Evolutionary conservation across 2,113 vertebrate species (phyloP), one percentile per base, ranked within the genome.

Genomic region (Psophia crepitans): DNA sequence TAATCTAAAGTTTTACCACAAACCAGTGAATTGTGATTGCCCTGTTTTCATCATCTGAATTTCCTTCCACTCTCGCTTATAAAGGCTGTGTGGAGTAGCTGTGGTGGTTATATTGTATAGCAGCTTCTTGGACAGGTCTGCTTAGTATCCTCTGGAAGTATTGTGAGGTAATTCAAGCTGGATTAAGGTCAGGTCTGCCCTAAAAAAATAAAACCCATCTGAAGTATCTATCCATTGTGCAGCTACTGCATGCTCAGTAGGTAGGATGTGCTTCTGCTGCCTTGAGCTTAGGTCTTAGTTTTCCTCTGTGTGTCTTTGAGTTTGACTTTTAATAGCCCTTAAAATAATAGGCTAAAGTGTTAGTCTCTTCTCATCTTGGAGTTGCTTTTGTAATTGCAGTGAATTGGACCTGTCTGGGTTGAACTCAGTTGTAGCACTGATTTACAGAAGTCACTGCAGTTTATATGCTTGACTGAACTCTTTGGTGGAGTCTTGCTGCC

Each of bases 151-250:
- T 78, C 51, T 35, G 37, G 17, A 93, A 87, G 57, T 63, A 85
- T 41, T 94, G 33, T 9, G 85, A 92, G 27, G 32, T 75, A 93
- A 87, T 94, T 86, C 37, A 75, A 64, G 8, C 8, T 78, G 61
- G 56, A 92, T 94, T 96, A 91, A 97, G 70, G 37, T 93, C 84
- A 91, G n/a, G 14, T 84, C 60, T 89, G 3, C 61, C 75, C 74
- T 79, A 71, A 86, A 94, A 94, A 83, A 84, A 69, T 81, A 48
- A 56, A 90, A 68, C 20, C n/a, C 32, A 22, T 58, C 27, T 64
- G 70, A 93, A 83, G 18, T 92, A 51, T 70, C 32, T 33, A 15
- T 76, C 63, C 1, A 0, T 78, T 91, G 87, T 89, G 58, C 37
- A 92, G 24, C 13, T 12, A 46, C 27, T 85, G n/a, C 35, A 46